A percentile compares a stretch with the other conserved stretches of the same genome.
phyloP scores from a whole-genome alignment of 2,113 vertebrate species.

The Bothrops jararaca region DNA sequence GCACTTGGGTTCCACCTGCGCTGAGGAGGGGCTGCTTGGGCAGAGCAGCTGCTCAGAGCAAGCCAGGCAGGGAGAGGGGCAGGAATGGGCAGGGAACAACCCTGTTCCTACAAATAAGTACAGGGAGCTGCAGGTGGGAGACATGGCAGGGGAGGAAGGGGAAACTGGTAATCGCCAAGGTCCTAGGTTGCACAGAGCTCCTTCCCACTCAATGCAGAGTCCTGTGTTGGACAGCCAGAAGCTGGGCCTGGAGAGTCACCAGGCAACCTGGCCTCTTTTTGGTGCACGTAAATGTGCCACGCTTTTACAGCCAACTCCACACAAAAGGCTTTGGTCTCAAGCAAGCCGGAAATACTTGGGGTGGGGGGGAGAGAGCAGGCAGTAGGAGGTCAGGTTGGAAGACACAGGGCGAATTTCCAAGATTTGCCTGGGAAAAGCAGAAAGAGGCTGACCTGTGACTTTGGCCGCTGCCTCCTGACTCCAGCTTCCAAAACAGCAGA shows the following conservation, averaged over 20 bases:
- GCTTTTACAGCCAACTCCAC: background rate
- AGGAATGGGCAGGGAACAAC: background rate
- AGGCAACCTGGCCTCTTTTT: background rate
- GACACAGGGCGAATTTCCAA: background rate
- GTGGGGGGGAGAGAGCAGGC: background rate
- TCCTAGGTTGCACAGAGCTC: background rate
- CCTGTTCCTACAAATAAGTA: background rate
- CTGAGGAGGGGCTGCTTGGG: background rate
- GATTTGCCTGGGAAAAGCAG: background rate
- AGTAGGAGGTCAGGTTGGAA: background rate
- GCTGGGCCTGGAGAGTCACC: background rate
- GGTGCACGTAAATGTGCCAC: background rate
- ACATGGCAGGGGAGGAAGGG: background rate
- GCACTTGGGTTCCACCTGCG: background rate
- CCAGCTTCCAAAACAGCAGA: background rate
- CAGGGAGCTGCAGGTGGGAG: background rate
- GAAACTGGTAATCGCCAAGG: background rate
- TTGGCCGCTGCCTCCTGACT: background rate
- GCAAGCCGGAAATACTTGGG: background rate
- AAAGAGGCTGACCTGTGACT: background rate
- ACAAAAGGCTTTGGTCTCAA: background rate
- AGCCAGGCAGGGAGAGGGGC: background rate
- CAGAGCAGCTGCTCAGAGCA: background rate
- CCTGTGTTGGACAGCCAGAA: background rate
- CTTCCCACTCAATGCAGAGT: background rate